A percentile compares a stretch with the other conserved stretches of the same genome.
Conservation (phyloP, 2,888 invertebrate genomes). For the Clunio marinus region DNA sequence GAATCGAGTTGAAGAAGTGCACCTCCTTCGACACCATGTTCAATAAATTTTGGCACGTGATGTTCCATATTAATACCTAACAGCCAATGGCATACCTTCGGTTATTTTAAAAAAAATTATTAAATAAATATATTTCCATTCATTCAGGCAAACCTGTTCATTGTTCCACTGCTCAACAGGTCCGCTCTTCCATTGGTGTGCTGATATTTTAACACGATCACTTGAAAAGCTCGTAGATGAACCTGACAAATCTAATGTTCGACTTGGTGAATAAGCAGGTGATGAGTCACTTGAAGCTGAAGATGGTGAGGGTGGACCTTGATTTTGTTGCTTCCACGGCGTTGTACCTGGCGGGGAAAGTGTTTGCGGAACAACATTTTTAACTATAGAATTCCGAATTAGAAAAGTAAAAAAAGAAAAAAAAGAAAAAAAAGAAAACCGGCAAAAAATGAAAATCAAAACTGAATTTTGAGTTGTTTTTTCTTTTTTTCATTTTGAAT, state of each 20-base stretch:
- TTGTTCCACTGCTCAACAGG: conserved; percentile 73
- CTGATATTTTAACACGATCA: conserved; percentile 54
- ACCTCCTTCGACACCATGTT: conserved; percentile 81
- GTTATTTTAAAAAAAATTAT: conserved; percentile 41
- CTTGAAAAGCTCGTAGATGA: conserved; percentile 62
- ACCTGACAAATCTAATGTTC: conserved; percentile 55
- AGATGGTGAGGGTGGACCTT: conserved; percentile 61
- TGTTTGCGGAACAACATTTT: conserved; percentile 62
- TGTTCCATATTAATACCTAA: conserved; percentile 77
- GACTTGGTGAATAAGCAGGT: conserved; percentile 54
- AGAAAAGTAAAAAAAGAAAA: conserved; percentile 25
- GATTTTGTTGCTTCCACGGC: conserved; percentile 58
- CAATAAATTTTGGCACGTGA: conserved; percentile 80
- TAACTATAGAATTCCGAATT: conserved; percentile 50
- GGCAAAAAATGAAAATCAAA: conserved; percentile 27
- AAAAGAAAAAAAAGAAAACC: conserved; percentile 30
- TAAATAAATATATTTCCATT: too few species aligned
- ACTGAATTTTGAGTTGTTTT: conserved; percentile 18
- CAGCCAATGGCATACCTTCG: conserved; percentile 89
- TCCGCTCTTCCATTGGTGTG: conserved; percentile 66
- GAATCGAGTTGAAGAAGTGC: conserved; percentile 84
- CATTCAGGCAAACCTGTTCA: conserved; percentile 59
- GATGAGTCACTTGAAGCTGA: conserved; percentile 62
- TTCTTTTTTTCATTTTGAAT: conserved; percentile 2
- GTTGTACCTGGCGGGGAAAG: conserved; percentile 60